Base-by-base conservation (phyloP, 2,797 vertebrate genomes). In the Apogon hyalosoma region DNA sequence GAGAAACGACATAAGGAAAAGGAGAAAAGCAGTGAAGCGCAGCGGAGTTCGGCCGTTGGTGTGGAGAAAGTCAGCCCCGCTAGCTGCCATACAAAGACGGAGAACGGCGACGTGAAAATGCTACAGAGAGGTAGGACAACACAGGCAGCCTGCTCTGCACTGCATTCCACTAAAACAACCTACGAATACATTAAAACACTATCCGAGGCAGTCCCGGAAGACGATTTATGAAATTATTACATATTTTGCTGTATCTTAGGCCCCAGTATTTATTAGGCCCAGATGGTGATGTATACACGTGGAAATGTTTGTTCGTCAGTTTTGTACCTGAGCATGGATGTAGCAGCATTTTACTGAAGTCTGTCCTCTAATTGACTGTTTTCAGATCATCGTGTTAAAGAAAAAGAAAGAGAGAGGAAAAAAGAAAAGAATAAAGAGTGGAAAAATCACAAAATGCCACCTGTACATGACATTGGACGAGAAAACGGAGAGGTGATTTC, bases 401-500 rank as follows among this genome's bases (percentile, higher is more conserved):
- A 88, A 41, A 91, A 91, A 62, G 96, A 97, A 84, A 90, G 95
- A 68, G 95, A 96, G 78, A 97, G 96, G 69, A 96, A 96, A 69
- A 95, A 96, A 73, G 89, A 91, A 0, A 95, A 90, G 83, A 94
- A 92, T 31, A 96, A 94, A 73, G 94, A 97, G 39, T 97, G 94
- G 93, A 97, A 95, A 87, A 96, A 96, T 73, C 94, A 96, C 82
- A 96, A 93, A 84, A 58, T 94, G 69, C 95, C 88, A 62, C 85
- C 88, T 81, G 87, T 95, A 74, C 95, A 93, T 91, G 96, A 98
- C 87, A 93, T 95, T 65, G 92, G 95, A 57, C 95, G 96, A 87
- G 97, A 98, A 85, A 98, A 98, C 54, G 96, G 96, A 83, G 96
- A 96, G 21, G 86, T 94, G 75, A 94, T 93, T 75, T 87, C 95